Percentiles rank a stretch among this genome's conserved stretches.
phyloP scores from a whole-genome alignment of 2,888 invertebrate genomes.

The Laspeyria flexula region DNA sequence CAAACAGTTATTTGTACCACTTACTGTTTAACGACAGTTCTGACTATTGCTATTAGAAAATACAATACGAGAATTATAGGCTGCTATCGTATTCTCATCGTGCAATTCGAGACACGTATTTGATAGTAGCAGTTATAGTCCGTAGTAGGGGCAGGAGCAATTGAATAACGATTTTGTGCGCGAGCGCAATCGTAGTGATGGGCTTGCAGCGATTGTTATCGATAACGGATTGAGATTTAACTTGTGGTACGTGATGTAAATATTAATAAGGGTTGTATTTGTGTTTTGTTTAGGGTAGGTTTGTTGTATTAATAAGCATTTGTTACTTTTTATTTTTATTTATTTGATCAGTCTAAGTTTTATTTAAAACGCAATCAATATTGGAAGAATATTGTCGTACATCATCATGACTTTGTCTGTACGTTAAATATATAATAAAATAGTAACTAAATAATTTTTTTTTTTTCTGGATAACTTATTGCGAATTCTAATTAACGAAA shows the following conservation, averaged over 20 bases:
- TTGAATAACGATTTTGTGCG: conserved; percentile 74
- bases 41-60: conserved; percentile 11
- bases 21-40: conserved; percentile 17
- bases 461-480: no score
- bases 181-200: conserved; percentile 56
- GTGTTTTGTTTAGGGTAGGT: not conserved
- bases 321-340: no score
- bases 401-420: no score
- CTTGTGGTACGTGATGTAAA: conserved; percentile 22
- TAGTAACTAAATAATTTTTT: no score
- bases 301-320: no score
- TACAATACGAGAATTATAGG: not conserved
- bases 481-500: no score
- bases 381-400: no score
- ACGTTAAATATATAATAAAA: no score
- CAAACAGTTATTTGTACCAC: conserved; percentile 34
- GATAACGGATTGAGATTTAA: conserved; percentile 41
- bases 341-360: no score
- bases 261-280: conserved; percentile 3
- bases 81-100: conserved; percentile 7
- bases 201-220: conserved; percentile 37
- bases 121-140: conserved; percentile 64
- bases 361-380: no score
- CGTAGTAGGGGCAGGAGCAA: conserved; percentile 57
- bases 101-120: conserved; percentile 61